Conservation (phyloP, 2,797 vertebrate species). For the Petrocephalus schoutedeni region DNA sequence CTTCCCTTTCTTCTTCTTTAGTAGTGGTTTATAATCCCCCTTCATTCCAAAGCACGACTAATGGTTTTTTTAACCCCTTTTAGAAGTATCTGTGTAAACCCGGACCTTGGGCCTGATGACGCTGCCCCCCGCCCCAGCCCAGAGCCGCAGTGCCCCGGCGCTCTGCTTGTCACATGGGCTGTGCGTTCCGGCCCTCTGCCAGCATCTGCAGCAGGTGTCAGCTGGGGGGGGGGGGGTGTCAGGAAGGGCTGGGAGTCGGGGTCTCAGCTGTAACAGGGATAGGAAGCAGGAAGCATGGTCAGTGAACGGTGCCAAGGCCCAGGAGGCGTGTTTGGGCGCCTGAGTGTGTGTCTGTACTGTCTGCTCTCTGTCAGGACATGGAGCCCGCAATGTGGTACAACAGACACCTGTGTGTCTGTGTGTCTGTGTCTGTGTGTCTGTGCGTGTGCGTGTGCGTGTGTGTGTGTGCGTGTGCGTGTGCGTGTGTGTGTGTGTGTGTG, state of each 20-base stretch:
- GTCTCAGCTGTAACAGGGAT: neutral
- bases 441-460: neutral
- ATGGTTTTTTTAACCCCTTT: neutral
- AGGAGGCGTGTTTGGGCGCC: too few species aligned
- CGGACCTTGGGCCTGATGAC: neutral
- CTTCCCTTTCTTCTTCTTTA: neutral
- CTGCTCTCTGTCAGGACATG: too few species aligned
- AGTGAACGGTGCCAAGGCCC: neutral
- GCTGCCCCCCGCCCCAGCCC: neutral
- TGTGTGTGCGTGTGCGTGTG: neutral
- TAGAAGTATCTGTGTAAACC: neutral
- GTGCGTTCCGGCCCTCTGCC: neutral
- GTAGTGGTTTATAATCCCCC: neutral
- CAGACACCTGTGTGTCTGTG: too few species aligned
- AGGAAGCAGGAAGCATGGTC: neutral
- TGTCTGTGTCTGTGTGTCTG: neutral
- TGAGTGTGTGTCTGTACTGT: neutral
- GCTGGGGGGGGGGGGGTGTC: neutral
- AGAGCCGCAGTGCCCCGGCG: neutral
- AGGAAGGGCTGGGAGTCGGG: neutral
- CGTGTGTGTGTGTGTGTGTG: neutral
- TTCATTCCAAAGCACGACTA: neutral
- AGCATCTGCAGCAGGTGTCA: constrained; percentile 17
- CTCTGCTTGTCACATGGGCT: neutral
- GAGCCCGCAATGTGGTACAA: too few species aligned